phyloP scores from a whole-genome alignment of 2,888 invertebrate species.

The Drosophila dives region DNA sequence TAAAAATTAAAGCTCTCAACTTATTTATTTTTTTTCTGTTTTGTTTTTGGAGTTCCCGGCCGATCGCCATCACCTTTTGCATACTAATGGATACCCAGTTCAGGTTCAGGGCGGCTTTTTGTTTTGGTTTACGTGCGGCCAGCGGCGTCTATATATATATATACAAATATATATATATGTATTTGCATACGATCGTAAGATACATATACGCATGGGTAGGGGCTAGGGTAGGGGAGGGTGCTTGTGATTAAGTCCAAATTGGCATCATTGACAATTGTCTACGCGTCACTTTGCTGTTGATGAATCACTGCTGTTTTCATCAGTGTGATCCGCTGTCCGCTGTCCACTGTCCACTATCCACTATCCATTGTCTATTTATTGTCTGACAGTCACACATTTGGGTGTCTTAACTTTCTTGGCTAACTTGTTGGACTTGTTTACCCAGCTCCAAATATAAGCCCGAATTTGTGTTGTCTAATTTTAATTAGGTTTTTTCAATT shows the following conservation, averaged over 20 bases:
- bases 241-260: conserved; percentile 26
- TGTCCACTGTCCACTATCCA: neutral
- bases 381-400: neutral
- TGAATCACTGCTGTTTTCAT: neutral
- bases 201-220: conserved; percentile 7
- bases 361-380: conserved; percentile 1
- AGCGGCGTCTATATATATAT: neutral
- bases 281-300: conserved; percentile 24
- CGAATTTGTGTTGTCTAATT: neutral
- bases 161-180: neutral
- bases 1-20: conserved; percentile 7
- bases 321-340: conserved; percentile 23
- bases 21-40: neutral
- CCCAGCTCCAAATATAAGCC: neutral
- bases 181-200: neutral
- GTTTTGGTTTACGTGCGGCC: conserved; percentile 54
- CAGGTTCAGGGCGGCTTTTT: conserved; percentile 30
- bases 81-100: conserved; percentile 45
- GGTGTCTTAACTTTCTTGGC: neutral
- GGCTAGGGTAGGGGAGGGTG: neutral
- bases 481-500: too few relatives aligned
- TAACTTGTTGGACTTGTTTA: neutral
- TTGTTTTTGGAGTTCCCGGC: conserved; percentile 43
- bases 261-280: conserved; percentile 16
- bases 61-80: conserved; percentile 20